Conservation (phyloP, 2,113 vertebrate species). For the Syngnathus typhle region DNA sequence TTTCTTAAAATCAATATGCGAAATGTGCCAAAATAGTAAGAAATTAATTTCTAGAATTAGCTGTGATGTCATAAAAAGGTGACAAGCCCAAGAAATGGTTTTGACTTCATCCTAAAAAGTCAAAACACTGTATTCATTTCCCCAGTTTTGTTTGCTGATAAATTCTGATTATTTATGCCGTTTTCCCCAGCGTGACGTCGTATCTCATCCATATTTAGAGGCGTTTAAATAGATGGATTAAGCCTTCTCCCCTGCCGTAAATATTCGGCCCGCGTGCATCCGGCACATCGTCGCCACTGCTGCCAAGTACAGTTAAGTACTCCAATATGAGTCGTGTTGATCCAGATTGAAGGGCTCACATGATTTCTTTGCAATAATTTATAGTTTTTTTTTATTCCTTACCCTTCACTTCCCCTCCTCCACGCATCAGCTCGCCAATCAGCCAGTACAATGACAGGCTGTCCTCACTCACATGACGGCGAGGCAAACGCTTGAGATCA, state of each 20-base stretch:
- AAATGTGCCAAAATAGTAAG: no score
- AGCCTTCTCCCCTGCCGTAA: conserved; percentile 7
- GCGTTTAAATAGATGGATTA: conserved; percentile 26
- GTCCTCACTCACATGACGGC: conserved; percentile 56
- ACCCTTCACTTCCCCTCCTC: conserved; percentile 9
- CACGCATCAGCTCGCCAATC: conserved; percentile 58
- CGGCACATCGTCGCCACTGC: conserved; percentile 15
- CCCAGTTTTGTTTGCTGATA: not conserved
- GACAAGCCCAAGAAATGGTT: not conserved
- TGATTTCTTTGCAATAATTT: conserved; percentile 33
- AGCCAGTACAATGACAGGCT: conserved; percentile 58
- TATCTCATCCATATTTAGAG: conserved; percentile 18
- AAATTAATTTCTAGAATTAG: not conserved
- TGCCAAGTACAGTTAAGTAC: conserved; percentile 45
- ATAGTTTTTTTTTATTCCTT: conserved; percentile 1
- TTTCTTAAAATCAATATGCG: not conserved
- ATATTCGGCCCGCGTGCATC: conserved; percentile 13
- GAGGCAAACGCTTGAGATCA: conserved; percentile 57
- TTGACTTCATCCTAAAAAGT: not conserved
- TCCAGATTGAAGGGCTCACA: conserved; percentile 51
- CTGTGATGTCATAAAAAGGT: not conserved
- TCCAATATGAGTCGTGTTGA: conserved; percentile 39
- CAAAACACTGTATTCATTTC: not conserved
- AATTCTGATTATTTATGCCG: not conserved
- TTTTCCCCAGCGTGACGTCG: not conserved